Conservation (phyloP, 2,113 vertebrate species). For the Xiphophorus couchianus region DNA sequence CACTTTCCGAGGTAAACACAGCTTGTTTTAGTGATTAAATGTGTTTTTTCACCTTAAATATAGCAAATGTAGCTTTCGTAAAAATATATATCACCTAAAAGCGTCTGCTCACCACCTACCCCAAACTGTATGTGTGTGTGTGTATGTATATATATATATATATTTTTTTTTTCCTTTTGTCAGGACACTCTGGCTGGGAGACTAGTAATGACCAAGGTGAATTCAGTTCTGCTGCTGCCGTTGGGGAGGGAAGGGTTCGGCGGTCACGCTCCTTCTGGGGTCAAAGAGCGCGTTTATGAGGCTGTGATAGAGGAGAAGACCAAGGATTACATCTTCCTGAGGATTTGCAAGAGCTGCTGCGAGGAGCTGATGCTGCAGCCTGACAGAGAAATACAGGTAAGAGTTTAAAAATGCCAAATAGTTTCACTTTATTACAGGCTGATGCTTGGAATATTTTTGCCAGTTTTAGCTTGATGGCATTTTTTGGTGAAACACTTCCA, state of each 20-base stretch:
- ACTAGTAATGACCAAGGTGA: conserved; percentile 99
- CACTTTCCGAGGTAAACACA: conserved; percentile 88
- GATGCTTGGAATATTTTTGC: too few species aligned
- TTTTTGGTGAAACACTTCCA: neutral
- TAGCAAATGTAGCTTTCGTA: neutral
- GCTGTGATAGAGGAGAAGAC: conserved; percentile 98
- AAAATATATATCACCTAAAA: neutral
- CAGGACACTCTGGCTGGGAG: conserved; percentile 95
- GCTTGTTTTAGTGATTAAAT: neutral
- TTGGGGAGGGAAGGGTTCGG: conserved; percentile 84
- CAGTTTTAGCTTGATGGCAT: too few species aligned
- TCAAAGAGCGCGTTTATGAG: conserved; percentile 98
- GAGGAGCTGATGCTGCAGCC: conserved; percentile 90
- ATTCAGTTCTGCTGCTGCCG: conserved; percentile 94
- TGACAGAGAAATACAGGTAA: conserved; percentile 94
- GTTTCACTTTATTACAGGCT: too few species aligned
- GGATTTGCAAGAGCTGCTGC: conserved; percentile 96
- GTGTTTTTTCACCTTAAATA: neutral
- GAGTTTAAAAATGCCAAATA: too few species aligned
- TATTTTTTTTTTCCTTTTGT: neutral
- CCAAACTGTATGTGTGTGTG: neutral
- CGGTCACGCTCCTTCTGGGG: conserved; percentile 86
- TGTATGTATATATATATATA: too few species aligned
- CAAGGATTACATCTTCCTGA: conserved; percentile 98
- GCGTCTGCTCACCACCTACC: neutral